Conservation (phyloP, 1,140 invertebrate genomes). For the Reticulitermes speratus region DNA sequence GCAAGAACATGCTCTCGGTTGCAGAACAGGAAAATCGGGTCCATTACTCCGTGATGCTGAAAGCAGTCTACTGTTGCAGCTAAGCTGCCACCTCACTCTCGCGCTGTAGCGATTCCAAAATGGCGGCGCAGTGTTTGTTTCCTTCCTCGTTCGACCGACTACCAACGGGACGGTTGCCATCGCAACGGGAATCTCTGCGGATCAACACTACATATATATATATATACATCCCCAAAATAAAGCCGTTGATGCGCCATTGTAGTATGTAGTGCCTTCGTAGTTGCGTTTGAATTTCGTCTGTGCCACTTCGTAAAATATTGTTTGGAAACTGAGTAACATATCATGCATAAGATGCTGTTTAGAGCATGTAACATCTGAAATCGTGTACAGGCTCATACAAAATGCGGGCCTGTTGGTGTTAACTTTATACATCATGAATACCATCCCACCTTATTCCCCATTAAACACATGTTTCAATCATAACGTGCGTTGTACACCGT, state of each 20-base stretch:
- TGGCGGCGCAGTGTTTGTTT: background rate
- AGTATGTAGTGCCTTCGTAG: background rate
- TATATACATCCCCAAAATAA: background rate
- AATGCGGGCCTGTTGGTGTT: too few species aligned
- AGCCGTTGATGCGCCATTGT: constrained; percentile 8
- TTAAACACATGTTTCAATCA: too few species aligned
- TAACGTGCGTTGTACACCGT: too few species aligned
- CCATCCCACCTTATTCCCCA: too few species aligned
- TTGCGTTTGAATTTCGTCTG: background rate
- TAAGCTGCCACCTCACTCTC: background rate
- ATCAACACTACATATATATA: background rate
- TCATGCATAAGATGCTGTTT: too few species aligned
- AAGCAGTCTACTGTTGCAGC: background rate
- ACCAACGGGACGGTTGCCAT: constrained; percentile 1
- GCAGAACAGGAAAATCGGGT: background rate
- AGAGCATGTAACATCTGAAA: too few species aligned
- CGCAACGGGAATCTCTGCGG: constrained; percentile 1
- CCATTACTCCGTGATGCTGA: background rate
- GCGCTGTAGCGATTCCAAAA: background rate
- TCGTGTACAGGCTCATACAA: too few species aligned
- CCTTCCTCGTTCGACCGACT: background rate
- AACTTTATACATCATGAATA: too few species aligned
- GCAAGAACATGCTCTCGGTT: background rate
- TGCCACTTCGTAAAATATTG: background rate
- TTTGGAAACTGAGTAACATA: too few species aligned